Conservation (phyloP, 2,113 vertebrate species). For the Cichladusa arquata region DNA sequence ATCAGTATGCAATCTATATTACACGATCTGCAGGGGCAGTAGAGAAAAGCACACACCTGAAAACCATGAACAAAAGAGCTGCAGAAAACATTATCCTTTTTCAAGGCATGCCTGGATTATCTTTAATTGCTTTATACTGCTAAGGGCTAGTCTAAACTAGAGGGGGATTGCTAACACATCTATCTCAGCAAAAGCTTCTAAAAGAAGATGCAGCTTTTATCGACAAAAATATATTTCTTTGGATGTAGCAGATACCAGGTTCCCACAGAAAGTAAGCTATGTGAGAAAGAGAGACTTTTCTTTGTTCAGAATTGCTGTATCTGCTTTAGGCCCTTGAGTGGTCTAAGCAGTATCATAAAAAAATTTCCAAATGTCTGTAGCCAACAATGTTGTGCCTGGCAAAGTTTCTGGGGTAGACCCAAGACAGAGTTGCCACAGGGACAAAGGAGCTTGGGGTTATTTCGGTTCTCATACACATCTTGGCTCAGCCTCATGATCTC, state of each 20-base stretch:
- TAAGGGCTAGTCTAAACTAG: not conserved
- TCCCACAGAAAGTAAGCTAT: not conserved
- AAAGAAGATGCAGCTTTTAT: not conserved
- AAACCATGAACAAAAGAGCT: slow-evolving; percentile 14
- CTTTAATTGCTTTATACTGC: slow-evolving; percentile 41
- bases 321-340: not conserved
- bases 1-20: slow-evolving; percentile 39
- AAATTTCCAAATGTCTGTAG: not conserved
- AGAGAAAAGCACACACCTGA: slow-evolving; percentile 1
- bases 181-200: not conserved
- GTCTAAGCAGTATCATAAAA: not conserved
- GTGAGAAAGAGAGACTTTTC: not conserved
- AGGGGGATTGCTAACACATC: not conserved
- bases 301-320: not conserved
- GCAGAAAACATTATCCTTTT: slow-evolving; percentile 32
- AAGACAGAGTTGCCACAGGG: not conserved
- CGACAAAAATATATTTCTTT: not conserved
- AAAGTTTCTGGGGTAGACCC: not conserved
- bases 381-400: not conserved
- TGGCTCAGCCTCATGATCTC: rapidly evolving
- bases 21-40: not conserved
- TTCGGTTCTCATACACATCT: not conserved
- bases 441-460: not conserved
- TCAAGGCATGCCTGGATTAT: not conserved
- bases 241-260: not conserved